phyloP scores from a whole-genome alignment of 2,797 vertebrate species.

The Lagocephalus sceleratus region DNA sequence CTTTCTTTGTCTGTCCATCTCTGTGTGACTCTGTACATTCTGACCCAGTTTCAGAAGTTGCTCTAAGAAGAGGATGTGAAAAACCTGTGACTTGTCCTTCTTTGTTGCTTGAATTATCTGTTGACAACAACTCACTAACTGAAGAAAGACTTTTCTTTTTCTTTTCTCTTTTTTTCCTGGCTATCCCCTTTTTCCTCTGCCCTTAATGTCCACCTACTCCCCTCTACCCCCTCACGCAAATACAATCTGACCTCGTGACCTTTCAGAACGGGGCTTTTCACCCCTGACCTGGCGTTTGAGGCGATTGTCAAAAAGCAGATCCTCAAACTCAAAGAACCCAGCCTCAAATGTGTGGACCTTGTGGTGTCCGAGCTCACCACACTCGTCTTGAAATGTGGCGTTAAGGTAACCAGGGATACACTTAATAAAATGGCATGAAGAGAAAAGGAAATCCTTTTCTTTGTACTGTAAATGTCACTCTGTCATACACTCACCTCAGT shows the following conservation, averaged over 20 bases:
- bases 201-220: conserved; percentile 18
- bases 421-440: conserved; percentile 22
- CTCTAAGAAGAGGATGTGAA: conserved; percentile 49
- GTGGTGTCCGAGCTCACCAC: conserved; percentile 88
- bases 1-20: too few species aligned
- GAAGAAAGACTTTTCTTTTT: conserved; percentile 49
- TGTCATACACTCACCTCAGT: conserved; percentile 35
- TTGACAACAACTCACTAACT: conserved; percentile 69
- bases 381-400: conserved; percentile 87
- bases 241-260: conserved; percentile 40
- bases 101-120: conserved; percentile 47
- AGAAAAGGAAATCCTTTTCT: conserved; percentile 28
- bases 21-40: conserved; percentile 1
- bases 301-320: conserved; percentile 94
- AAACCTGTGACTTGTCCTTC: conserved; percentile 68
- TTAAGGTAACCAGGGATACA: conserved; percentile 80
- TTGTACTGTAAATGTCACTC: conserved; percentile 18
- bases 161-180: conserved; percentile 44
- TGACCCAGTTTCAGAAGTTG: conserved; percentile 15
- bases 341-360: conserved; percentile 91
- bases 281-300: conserved; percentile 91
- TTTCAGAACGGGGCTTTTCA: conserved; percentile 90
- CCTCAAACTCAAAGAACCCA: conserved; percentile 90
- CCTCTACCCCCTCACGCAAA: conserved; percentile 39
- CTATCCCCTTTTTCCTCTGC: conserved; percentile 29